Base-by-base conservation (phyloP, 2,888 invertebrate genomes). In the Axea sp. region DNA sequence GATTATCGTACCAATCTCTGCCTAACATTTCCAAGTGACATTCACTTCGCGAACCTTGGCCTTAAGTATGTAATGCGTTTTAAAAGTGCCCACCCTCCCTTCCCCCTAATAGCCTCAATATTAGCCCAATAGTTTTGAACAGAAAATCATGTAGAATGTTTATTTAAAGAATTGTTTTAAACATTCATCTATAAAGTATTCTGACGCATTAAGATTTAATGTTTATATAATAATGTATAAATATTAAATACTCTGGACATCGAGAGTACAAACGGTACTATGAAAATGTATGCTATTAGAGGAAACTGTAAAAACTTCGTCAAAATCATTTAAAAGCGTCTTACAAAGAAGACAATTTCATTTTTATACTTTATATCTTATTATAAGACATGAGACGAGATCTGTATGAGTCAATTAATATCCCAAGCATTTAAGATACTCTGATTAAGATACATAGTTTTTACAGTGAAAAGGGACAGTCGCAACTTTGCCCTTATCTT, bases 41-140 rank as follows among this genome's bases (percentile, higher is more conserved):
- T 53, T 60, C 59, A 47, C 67, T 49, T 67, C 47, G 67, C 65
- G 55, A 67, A 60, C 41, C n/a, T 53, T 24, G n/a, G 14, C 35
- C 11, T 62, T 67, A 67, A 62, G 65, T 73, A 62, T 51, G 30
- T 33, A 11, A 3, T 22, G 9, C 8, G 33, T 24, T 26, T 33
- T 14, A 51, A 72, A 65, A 68, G 41, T 60, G 45, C 17, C 26
- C 43, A 45, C 31, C 28, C 31, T n/a, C 22, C 53, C 33, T 35
- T 30, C 26, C 39, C 49, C 9, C 57, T 43, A 60, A 26, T 60
- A 60, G 37, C 47, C 28, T 12, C 12, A 26, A 41, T 6, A 28
- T 15, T n/a, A n/a, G n/a, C n/a, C n/a, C n/a, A n/a, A n/a, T n/a
- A n/a, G n/a, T n/a, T n/a, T n/a, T n/a, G n/a, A n/a, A n/a, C n/a